Evolutionary conservation across 2,888 invertebrate genomes (phyloP).

Genomic region (Rhingia rostrata): DNA sequence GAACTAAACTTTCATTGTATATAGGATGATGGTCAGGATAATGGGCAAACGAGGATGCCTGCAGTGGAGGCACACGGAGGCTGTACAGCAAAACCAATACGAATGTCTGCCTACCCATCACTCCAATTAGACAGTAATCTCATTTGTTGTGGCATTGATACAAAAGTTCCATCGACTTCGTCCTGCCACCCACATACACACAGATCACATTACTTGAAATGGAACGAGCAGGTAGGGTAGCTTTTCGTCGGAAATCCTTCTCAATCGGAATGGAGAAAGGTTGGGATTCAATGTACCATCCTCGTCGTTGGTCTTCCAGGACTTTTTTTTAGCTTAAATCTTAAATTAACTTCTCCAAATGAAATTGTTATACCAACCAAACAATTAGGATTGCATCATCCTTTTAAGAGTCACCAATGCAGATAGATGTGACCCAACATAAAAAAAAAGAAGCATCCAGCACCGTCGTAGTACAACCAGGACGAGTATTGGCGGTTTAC

Average conservation of each 20-base stretch:
- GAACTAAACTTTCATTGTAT: slow-evolving; percentile 48
- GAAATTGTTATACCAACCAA: slow-evolving; percentile 60
- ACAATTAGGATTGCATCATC: slow-evolving; percentile 68
- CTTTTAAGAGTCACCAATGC: slow-evolving; percentile 57
- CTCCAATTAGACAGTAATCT: slow-evolving; percentile 66
- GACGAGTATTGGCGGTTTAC: slow-evolving; percentile 19
- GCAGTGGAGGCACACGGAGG: background rate
- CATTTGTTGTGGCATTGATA: slow-evolving; percentile 59
- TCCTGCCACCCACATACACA: slow-evolving; percentile 21
- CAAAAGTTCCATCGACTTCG: background rate
- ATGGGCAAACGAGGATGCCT: background rate
- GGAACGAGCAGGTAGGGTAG: slow-evolving; percentile 23
- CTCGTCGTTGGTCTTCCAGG: slow-evolving; percentile 9
- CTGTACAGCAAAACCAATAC: slow-evolving; percentile 10
- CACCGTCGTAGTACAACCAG: background rate
- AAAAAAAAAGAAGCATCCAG: background rate
- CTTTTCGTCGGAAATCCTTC: slow-evolving; percentile 13
- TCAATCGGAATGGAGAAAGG: background rate
- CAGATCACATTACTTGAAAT: slow-evolving; percentile 42
- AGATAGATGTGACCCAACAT: slow-evolving; percentile 51
- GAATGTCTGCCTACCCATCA: slow-evolving; percentile 10
- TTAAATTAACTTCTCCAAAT: slow-evolving; percentile 57
- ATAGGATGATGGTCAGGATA: slow-evolving; percentile 9
- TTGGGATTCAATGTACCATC: slow-evolving; percentile 12
- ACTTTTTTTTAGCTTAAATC: slow-evolving; percentile 55